Evolutionary conservation across 92 coral and sea anemone species (phyloP).

Genomic region (Porites evermanni): DNA sequence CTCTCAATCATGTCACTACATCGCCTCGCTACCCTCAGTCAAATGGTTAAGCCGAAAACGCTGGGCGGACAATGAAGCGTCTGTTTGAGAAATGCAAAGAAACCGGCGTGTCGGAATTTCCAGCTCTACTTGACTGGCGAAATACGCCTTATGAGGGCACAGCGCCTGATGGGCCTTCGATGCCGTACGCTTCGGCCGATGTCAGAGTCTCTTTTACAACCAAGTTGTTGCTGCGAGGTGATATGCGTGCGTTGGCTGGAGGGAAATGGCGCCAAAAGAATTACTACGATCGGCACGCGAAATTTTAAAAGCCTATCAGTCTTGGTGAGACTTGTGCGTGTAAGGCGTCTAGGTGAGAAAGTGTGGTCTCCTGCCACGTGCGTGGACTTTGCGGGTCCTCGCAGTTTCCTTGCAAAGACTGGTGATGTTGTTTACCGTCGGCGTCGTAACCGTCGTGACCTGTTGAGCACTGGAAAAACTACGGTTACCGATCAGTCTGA

Average conservation of each 20-base stretch:
- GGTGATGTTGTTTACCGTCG: constrained; percentile 6
- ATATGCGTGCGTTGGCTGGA: not conserved
- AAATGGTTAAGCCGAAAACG: no score
- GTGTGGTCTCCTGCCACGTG: constrained; percentile 40
- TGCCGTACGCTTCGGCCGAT: constrained; percentile 2
- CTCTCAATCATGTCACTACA: no score
- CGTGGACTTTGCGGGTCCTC: constrained; percentile 11
- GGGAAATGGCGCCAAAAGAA: no score
- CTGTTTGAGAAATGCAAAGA: no score
- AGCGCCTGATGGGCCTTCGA: no score
- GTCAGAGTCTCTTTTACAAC: constrained; percentile 30
- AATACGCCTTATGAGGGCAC: no score
- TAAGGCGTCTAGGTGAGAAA: constrained; percentile 40
- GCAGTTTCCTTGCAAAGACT: constrained; percentile 24
- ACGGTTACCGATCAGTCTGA: not conserved
- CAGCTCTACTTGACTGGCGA: no score
- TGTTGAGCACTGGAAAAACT: not conserved
- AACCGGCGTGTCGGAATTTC: no score
- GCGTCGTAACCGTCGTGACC: constrained; percentile 18
- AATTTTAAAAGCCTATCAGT: constrained; percentile 15
- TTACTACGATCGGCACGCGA: no score
- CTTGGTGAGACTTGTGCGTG: constrained; percentile 36
- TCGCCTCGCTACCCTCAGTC: no score
- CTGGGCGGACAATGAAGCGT: no score
- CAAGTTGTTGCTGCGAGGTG: constrained; percentile 28